A percentile compares a stretch with the other conserved stretches of the same genome.
These are phyloP conservation scores for Acromyrmex echinatior DNA, from an alignment of 1,140 invertebrate genomes.

Conservation along the genomic window DNA sequence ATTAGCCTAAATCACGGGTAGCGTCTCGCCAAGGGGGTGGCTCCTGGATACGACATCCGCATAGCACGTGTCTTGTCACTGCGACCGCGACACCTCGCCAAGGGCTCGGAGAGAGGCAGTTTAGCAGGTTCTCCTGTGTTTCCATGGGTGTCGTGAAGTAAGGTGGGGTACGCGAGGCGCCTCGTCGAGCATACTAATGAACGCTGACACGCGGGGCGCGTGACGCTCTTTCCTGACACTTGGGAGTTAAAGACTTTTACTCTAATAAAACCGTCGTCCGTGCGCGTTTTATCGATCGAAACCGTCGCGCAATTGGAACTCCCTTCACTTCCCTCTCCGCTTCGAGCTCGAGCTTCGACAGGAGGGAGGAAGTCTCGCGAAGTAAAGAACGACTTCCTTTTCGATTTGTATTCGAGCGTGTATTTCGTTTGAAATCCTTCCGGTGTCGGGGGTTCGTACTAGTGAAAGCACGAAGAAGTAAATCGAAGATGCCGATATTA, in stretches of 20 bases:
- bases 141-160: conserved; percentile 2
- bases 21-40: conserved; percentile 64
- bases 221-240: not conserved
- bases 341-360: not conserved
- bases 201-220: not conserved
- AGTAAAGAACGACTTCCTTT: conserved; percentile 5
- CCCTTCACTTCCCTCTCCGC: not conserved
- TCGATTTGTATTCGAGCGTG: conserved; percentile 18
- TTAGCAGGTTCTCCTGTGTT: not conserved
- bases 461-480: not conserved
- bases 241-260: not conserved
- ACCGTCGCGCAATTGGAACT: not conserved
- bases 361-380: not conserved
- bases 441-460: not conserved
- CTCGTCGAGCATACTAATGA: conserved; percentile 68
- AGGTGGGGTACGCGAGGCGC: not conserved
- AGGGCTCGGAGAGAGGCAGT: not conserved
- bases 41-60: conserved; percentile 77
- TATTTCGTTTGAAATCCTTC: conserved; percentile 20
- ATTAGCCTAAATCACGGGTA: conserved; percentile 81
- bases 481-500: conserved; percentile 23
- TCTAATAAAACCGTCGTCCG: conserved; percentile 2
- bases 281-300: conserved; percentile 6
- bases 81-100: conserved; percentile 13
- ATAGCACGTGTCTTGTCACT: conserved; percentile 77